Base-by-base conservation (phyloP, 2,888 invertebrate genomes). In the Axea sp. region DNA sequence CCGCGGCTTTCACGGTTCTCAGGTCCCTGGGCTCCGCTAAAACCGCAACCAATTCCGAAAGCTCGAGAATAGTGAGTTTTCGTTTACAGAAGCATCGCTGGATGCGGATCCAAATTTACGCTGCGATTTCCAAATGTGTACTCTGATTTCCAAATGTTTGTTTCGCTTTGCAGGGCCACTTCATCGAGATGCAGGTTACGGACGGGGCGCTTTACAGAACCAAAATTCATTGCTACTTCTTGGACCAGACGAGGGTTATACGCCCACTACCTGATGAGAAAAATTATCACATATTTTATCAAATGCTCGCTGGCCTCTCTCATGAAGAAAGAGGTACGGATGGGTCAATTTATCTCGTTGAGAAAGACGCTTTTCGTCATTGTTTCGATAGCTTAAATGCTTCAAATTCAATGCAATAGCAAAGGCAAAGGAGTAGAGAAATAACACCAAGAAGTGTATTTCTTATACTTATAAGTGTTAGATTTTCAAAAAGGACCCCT, bases 241-340 rank as follows among this genome's bases (percentile, higher is more conserved):
- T 97, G 84, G 97, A 98, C 87, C 96, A 97, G 89, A 96, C 95
- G 45, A 92, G 97, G 73, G 96, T 97, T 53, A 96, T 96, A 77
- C 91, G 93, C 26, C 95, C 96, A 12, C 90, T 95, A 80, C 91
- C 93, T 8, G 93, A 93, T 83, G 97, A 97, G 89, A 96, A 96
- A 86, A 98, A 97, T 89, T 98, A 96, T 88, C 97, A 98, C 88
- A 96, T 98, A 82, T 98, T 98, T 89, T 98, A 98, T 89, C 97
- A 98, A 90, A 93, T 98, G 93, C 88, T 96, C 49, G 96, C 96
- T 9, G 97, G 98, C 0, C 90, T 98, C 15, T 92, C 94, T 33
- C 89, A 92, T 53, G 97, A 97, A 78, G 98, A 98, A 86, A 89
- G 94, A 87, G 90, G 91, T 91, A 83, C 45, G n/a, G n/a, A n/a